Base-by-base conservation (phyloP, 1,140 invertebrate genomes). In the Microplitis demolitor region DNA sequence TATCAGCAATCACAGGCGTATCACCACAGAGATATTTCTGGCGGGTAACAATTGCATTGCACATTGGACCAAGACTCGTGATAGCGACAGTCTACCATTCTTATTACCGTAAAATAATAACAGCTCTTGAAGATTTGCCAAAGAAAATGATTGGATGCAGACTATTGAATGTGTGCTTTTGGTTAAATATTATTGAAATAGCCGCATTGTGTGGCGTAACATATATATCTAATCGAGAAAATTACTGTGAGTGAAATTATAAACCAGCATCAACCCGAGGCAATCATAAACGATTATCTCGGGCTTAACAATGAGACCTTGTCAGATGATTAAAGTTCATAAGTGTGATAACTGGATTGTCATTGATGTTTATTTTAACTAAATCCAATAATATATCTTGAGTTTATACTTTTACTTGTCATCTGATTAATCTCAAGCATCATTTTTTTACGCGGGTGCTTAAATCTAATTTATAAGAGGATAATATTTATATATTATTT, bases 151-250 rank as follows among this genome's bases (percentile, higher is more conserved):
- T 81, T 69, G 85, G 85, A 61, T 85, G 76, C 72, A 89, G 90
- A 77, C 87, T 96, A 79, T 89, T 95, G 45, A 90, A 90, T 74
- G 84, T 93, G 31, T 94, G 94, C 78, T 96, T 95, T 82, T 96
- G 93, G 92, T 89, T 93, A 71, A 96, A 96, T 87, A 90, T 94
- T 73, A 89, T 94, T 78, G 96, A 97, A 88, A 90, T 97, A 73
- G 90, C 91, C 64, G 90, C 94, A 51, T 88, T 97, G 9, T 93
- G 93, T 78, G 95, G 95, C 60, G 95, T 97, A 13, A 96, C 96
- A 13, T 97, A 96, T 85, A 94, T 97, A 82, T 96, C 95, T 39
- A 97, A 97, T 86, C 92, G 92, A 83, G 96, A 97, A 88, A 97
- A 97, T 87, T 97, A 97, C 89, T 94, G 96, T 97, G 89, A 93